These are phyloP conservation scores for Mercenaria mercenaria DNA, from an alignment of 1,140 invertebrate genomes.

Conservation along the genomic window DNA sequence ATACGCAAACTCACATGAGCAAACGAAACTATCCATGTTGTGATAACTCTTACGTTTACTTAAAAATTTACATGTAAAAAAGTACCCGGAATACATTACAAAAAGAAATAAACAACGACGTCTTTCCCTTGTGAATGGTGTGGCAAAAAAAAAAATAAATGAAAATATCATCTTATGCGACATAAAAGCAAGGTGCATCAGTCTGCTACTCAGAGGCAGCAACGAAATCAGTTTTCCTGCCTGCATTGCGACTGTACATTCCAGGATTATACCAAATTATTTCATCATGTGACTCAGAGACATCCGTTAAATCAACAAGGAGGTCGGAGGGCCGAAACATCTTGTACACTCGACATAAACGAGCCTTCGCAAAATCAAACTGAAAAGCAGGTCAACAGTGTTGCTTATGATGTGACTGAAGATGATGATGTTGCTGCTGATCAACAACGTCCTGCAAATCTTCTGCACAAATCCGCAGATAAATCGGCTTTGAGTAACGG, in stretches of 20 bases:
- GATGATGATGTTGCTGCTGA: neutral
- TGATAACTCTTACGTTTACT: neutral
- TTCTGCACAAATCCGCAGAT: neutral
- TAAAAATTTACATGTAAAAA: conserved; percentile 34
- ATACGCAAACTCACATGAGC: conserved; percentile 20
- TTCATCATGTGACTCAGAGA: conserved; percentile 42
- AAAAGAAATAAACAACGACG: conserved; percentile 20
- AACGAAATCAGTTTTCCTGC: conserved; percentile 27
- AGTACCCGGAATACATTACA: conserved; percentile 19
- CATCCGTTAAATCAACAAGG: conserved; percentile 50
- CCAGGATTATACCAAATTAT: conserved; percentile 6
- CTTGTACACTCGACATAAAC: neutral
- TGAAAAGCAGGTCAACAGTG: neutral
- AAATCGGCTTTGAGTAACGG: conserved; percentile 23
- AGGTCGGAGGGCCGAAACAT: neutral
- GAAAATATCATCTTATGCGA: conserved; percentile 1
- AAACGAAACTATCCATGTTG: conserved; percentile 19
- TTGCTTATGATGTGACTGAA: neutral
- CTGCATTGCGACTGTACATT: conserved; percentile 37
- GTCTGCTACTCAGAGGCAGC: neutral
- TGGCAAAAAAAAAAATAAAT: neutral
- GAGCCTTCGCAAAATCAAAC: neutral
- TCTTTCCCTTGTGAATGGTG: conserved; percentile 19
- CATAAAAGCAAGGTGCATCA: neutral
- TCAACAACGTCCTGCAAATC: neutral